Base-by-base conservation (phyloP, 2,113 vertebrate species). In the Scartelaos histophorus region DNA sequence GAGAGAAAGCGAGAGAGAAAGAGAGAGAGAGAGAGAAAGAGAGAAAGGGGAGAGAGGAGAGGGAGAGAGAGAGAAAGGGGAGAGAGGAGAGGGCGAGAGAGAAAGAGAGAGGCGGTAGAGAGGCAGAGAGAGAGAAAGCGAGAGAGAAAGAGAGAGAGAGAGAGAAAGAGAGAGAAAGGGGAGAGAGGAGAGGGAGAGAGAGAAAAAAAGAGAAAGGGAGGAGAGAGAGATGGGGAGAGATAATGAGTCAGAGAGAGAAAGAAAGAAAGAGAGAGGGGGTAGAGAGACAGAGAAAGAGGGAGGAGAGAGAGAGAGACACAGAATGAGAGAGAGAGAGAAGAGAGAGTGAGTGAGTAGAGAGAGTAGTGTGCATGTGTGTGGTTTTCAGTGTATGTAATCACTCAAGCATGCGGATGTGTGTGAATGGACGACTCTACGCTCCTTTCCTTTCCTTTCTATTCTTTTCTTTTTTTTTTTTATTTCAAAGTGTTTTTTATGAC, bases 391-490 rank as follows among this genome's bases (percentile, higher is more conserved):
- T 74, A 71, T 84, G 75, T 61, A 67, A 69, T 70, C 58, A 75
- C 74, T 80, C 74, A 71, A 68, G 66, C 58, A 74, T 66, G 77
- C 77, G 72, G 45, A 81, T 81, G 60, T 66, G 76, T 71, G 73
- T 87, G 80, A 83, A 75, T 17, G 46, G 64, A 49, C 60, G 62
- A 67, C 67, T 46, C 34, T 60, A 67, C 3, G 65, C 22, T 66
- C 67, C 29, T 29, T 29, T 29, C 29, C 4, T 4, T 72, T 65
- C n/a, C 3, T 51, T 35, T 34, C 15, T 6, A 61, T 38, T 25
- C 13, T 22, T 13, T 58, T 58, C 12, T 58, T 38, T 62, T 62
- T 38, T 62, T 35, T 34, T 47, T 47, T 3, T 15, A 3, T 35
- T 35, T 6, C 2, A 35, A 35, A 6, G 5, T 5, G 0, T 19